Evolutionary conservation across 2,797 vertebrate species (phyloP), one percentile per base, ranked within the genome.

Genomic region (Hypotaenidia philippensis): DNA sequence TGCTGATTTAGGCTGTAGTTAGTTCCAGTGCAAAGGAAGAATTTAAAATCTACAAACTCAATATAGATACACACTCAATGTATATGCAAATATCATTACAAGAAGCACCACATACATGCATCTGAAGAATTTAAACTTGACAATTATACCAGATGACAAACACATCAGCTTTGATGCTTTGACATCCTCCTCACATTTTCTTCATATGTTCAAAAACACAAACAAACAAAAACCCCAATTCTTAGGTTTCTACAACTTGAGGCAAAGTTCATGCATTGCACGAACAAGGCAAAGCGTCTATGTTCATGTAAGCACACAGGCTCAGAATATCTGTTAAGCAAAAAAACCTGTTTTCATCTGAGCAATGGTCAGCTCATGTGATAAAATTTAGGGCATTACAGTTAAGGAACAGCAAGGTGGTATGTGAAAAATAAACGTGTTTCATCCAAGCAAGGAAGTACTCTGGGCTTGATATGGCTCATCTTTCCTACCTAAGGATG

Each of bases 1-100:
- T 56, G 60, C 57, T 95, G 86, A 94, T 94, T 94, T 96, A 85
- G 84, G 44, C 50, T 95, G 82, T 79, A 50, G 47, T 56, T 85
- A 88, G 88, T 87, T 93, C 44, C 61, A 94, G 29, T 64, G 60
- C 66, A 87, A 69, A 82, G 1, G 1, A 74, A 83, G 18, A 74
- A 49, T 19, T 82, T 25, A 50, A 88, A 89, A 71, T 71, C 55
- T 50, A 11, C 61, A 70, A 64, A 71, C 47, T 72, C 69, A 88
- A 41, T 75, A 36, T 17, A 65, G 53, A 40, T 15, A 22, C 26
- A 32, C 10, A 50, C 31, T 55, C 36, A 76, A n/a, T 50, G 44
- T 20, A 52, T 32, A 47, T 31, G 66, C 13, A 78, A 50, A 56
- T 60, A 41, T 29, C 32, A 64, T 64, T 79, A 79, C 21, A 86